A percentile compares a stretch with the other conserved stretches of the same genome.
Conservation (phyloP, 2,113 vertebrate species). For the Zosterops japonicus region DNA sequence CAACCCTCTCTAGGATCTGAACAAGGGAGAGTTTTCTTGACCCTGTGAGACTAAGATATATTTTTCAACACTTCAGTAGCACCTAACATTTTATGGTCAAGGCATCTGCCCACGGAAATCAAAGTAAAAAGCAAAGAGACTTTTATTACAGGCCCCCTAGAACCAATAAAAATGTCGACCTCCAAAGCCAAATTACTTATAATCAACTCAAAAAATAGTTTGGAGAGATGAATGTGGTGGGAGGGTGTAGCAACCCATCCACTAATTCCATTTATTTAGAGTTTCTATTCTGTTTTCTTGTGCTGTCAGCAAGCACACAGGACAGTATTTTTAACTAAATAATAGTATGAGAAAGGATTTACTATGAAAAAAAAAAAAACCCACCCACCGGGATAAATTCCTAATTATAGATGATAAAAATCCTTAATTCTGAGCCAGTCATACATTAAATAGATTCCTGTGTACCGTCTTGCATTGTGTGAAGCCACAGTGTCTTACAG, state of each 20-base stretch:
- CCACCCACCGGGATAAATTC: neutral
- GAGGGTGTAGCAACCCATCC: neutral
- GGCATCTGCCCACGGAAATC: neutral
- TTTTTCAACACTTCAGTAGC: neutral
- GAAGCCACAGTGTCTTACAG: neutral
- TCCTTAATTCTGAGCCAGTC: neutral
- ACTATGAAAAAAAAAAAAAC: neutral
- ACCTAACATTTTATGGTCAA: neutral
- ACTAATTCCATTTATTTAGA: neutral
- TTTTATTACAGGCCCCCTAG: neutral
- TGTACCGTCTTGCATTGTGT: neutral
- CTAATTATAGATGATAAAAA: constrained; percentile 17
- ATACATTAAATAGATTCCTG: neutral
- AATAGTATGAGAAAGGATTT: neutral
- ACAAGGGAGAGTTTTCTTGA: neutral
- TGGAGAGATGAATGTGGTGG: neutral
- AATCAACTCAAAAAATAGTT: neutral
- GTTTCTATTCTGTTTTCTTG: neutral
- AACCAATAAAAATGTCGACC: neutral
- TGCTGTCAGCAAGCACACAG: neutral
- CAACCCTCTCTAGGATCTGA: neutral
- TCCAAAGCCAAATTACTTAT: neutral
- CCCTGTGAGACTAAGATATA: neutral
- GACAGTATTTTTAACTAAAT: constrained; percentile 15
- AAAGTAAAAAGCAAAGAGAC: neutral